phyloP scores from a whole-genome alignment of 2,888 invertebrate species.

The Eristalis intricaria region DNA sequence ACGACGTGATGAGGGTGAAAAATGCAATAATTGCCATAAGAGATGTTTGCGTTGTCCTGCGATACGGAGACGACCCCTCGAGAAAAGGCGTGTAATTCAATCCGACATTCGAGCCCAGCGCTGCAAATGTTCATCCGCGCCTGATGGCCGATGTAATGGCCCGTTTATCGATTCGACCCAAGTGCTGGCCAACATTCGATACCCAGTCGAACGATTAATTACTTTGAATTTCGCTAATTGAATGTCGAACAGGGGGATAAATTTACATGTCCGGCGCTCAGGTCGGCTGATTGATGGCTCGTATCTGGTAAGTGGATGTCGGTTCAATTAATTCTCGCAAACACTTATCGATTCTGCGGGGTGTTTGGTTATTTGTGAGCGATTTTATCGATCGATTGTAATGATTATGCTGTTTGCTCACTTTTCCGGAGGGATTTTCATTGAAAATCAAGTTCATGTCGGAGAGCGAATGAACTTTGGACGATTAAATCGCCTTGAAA shows the following conservation, averaged over 20 bases:
- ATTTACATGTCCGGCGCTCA: neutral
- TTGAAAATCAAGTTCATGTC: neutral
- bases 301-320: neutral
- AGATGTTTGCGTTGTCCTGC: neutral
- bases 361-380: neutral
- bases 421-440: neutral
- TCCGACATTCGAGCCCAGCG: slow-evolving; percentile 24
- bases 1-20: slow-evolving; percentile 55
- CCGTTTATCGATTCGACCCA: slow-evolving; percentile 47
- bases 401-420: neutral
- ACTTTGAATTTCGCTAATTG: slow-evolving; percentile 46
- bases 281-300: neutral
- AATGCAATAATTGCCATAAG: slow-evolving; percentile 51
- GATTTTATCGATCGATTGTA: neutral
- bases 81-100: slow-evolving; percentile 57
- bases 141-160: slow-evolving; percentile 12
- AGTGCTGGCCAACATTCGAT: slow-evolving; percentile 2
- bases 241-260: neutral
- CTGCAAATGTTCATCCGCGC: slow-evolving; percentile 1
- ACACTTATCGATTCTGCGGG: neutral
- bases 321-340: neutral
- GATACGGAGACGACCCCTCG: neutral
- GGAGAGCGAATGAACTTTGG: no score
- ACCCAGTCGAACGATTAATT: slow-evolving; percentile 26
- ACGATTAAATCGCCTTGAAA: no score